Conservation (phyloP, 2,888 invertebrate genomes). For the Eupithecia subfuscata region DNA sequence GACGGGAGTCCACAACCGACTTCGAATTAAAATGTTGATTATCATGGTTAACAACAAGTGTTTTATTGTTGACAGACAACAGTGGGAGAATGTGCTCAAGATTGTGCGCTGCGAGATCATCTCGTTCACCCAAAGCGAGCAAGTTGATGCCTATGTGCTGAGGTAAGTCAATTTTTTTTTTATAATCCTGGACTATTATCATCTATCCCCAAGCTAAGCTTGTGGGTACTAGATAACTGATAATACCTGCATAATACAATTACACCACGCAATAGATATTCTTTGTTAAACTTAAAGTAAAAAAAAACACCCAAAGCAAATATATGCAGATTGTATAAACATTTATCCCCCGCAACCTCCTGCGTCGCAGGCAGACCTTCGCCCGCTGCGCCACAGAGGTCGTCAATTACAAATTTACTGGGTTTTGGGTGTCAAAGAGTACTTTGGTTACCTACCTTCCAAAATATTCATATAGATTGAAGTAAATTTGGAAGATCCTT, state of each 20-base stretch:
- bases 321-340: not conserved
- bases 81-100: slow-evolving; percentile 94
- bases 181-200: not conserved
- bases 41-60: not conserved
- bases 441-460: not conserved
- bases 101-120: slow-evolving; percentile 98
- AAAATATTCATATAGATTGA: too few species aligned
- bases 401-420: not conserved
- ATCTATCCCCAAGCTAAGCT: not conserved
- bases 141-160: slow-evolving; percentile 97
- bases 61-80: slow-evolving; percentile 83
- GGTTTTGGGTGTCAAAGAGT: not conserved
- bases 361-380: not conserved
- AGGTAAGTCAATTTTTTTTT: slow-evolving; percentile 88
- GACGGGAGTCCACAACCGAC: too few species aligned
- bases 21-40: not conserved
- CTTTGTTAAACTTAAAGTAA: too few species aligned
- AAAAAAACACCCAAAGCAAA: too few species aligned
- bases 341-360: not conserved
- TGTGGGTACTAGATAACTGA: not conserved
- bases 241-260: too few species aligned
- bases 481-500: not conserved
- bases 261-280: too few species aligned
- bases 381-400: not conserved
- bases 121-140: slow-evolving; percentile 93